Evolutionary conservation across 2,797 vertebrate species (phyloP), one percentile per base, ranked within the genome.

Genomic region (Ctenopoma multispine): DNA sequence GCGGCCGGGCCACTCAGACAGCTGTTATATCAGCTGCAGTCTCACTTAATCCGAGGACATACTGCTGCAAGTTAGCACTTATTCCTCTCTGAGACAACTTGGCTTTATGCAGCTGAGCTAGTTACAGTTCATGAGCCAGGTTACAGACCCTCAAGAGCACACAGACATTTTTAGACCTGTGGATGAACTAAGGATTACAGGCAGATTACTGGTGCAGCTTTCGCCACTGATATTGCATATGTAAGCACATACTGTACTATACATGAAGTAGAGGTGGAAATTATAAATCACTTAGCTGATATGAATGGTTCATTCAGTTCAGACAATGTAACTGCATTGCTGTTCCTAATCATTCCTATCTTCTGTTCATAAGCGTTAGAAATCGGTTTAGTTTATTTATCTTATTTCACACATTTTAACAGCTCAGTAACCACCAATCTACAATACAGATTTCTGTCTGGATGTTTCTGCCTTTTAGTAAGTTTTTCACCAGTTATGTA

Each of bases 121-220:
- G 60, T 47, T 55, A 34, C 65, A 43, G 56, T 64, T 68, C 20
- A 55, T 21, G 24, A 58, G 20, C 61, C 23, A 27, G 56, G 51
- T 55, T 54, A 47, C 41, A 44, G n/a, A 20, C 48, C 40, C 23
- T 40, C 53, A 31, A 61, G 21, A 10, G 31, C 54, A 60, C 49
- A 6, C 0, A 7, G 49, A n/a, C 72, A 72, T 77, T 63, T 79
- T 72, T 53, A 61, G 57, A 65, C 4, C 6, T n/a, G n/a, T n/a
- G n/a, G n/a, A n/a, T n/a, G 41, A 68, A 70, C 15, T 31, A 4
- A 50, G 75, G 84, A 88, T 88, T 84, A 85, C 47, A 43, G 27
- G 5, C 43, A 75, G 81, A 86, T 82, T 86, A 87, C 18, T 62
- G 46, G 27, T 80, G 53, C 47, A 34, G 31, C 77, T 85, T 55